Percentiles rank a stretch among this genome's conserved stretches.
phyloP scores from a whole-genome alignment of 1,140 invertebrate species.

The Zaprionus ghesquierei region DNA sequence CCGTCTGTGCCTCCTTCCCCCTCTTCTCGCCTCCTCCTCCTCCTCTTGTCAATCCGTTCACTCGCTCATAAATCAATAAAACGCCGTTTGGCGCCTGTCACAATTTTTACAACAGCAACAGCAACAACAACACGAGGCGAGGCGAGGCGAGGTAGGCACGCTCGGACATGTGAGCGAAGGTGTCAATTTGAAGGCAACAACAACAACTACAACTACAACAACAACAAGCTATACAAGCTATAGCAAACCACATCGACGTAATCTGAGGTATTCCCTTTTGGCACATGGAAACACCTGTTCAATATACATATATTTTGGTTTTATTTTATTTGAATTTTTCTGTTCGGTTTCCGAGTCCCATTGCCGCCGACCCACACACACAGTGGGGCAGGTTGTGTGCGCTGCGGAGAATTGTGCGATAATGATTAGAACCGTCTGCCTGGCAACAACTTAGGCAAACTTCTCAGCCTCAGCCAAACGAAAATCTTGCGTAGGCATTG shows the following conservation, averaged over 20 bases:
- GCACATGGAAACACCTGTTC: slow-evolving; percentile 74
- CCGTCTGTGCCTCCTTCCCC: neutral
- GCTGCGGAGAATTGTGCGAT: slow-evolving; percentile 45
- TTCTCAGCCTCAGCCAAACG: neutral
- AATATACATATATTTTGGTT: slow-evolving; percentile 17
- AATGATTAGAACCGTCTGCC: slow-evolving; percentile 53
- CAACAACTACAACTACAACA: too few species aligned
- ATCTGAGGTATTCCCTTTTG: slow-evolving; percentile 66
- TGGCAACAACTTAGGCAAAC: slow-evolving; percentile 48
- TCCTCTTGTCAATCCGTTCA: neutral
- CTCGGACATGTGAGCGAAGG: slow-evolving; percentile 32
- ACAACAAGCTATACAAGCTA: too few species aligned
- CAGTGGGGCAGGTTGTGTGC: slow-evolving; percentile 73
- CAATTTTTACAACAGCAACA: slow-evolving; percentile 37
- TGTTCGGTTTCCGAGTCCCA: neutral
- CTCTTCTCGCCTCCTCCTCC: too few species aligned
- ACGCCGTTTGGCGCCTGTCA: slow-evolving; percentile 59
- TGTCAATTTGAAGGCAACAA: slow-evolving; percentile 38
- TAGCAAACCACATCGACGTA: slow-evolving; percentile 34
- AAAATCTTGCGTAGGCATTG: neutral
- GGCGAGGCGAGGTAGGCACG: slow-evolving; percentile 3
- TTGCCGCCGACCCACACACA: slow-evolving; percentile 2
- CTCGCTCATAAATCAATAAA: slow-evolving; percentile 68
- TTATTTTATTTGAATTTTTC: slow-evolving; percentile 5
- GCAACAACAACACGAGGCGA: slow-evolving; percentile 22